These are phyloP conservation scores for Parnassius glacialis DNA, from an alignment of 2,888 invertebrate genomes.

Conservation along the genomic window DNA sequence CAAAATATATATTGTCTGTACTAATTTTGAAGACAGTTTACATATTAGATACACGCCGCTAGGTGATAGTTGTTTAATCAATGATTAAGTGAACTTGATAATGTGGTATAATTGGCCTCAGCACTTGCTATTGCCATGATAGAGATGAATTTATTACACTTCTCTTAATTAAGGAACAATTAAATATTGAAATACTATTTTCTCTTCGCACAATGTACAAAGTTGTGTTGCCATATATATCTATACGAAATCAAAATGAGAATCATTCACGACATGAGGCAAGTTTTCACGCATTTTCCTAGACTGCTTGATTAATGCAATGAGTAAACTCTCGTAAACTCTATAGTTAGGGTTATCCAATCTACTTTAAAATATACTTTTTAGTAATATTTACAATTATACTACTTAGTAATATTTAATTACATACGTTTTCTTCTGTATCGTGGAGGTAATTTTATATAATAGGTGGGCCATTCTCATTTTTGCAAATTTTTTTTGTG, in stretches of 20 bases:
- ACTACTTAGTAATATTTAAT: no score
- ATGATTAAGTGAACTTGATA: constrained; percentile 5
- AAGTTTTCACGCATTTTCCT: constrained; percentile 1
- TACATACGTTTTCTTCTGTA: no score
- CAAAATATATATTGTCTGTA: no score
- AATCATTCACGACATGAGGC: background rate
- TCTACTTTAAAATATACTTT: no score
- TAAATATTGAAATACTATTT: constrained; percentile 17
- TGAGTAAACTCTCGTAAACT: background rate
- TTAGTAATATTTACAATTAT: no score
- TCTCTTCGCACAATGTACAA: constrained; percentile 10
- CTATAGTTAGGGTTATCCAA: background rate
- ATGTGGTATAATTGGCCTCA: constrained; percentile 3
- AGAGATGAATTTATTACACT: constrained; percentile 12
- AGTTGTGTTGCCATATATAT: background rate
- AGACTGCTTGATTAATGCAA: background rate
- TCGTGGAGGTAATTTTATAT: no score
- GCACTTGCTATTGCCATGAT: constrained; percentile 2
- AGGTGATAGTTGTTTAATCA: constrained; percentile 14
- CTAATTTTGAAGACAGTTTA: background rate
- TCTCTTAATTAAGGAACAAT: constrained; percentile 21
- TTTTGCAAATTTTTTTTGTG: no score
- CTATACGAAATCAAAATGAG: constrained; percentile 9
- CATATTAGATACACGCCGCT: background rate
- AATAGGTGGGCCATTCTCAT: no score